Evolutionary conservation across 2,797 vertebrate genomes (phyloP).

Genomic region (Aulostomus chinensis): DNA sequence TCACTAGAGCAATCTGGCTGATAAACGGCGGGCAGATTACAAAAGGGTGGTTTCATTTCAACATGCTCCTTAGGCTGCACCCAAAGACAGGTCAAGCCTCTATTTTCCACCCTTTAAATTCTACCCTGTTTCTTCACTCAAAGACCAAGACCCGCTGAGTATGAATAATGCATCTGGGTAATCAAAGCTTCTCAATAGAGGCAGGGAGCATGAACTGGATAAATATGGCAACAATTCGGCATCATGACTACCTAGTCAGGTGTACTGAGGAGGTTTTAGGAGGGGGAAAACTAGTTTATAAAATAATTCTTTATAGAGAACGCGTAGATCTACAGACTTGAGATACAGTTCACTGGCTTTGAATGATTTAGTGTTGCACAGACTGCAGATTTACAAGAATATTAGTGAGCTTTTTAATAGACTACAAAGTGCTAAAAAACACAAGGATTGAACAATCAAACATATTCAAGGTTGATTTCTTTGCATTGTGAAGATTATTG

Average conservation of each 20-base stretch:
- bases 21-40: constrained; percentile 81
- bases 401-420: constrained; percentile 44
- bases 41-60: constrained; percentile 69
- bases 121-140: constrained; percentile 67
- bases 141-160: constrained; percentile 53
- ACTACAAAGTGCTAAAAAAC: constrained; percentile 23
- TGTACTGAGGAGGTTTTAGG: constrained; percentile 20
- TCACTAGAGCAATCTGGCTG: constrained; percentile 77
- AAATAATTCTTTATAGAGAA: too few species aligned
- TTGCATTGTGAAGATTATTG: constrained; percentile 52
- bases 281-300: neutral
- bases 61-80: constrained; percentile 62
- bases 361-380: constrained; percentile 32
- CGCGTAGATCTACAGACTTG: too few species aligned
- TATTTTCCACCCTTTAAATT: constrained; percentile 68
- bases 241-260: neutral
- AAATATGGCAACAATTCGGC: too few species aligned
- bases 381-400: constrained; percentile 32
- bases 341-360: constrained; percentile 45
- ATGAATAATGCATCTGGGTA: constrained; percentile 75
- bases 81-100: constrained; percentile 61
- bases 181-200: constrained; percentile 70
- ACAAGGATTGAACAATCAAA: constrained; percentile 47
- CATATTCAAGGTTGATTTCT: constrained; percentile 30
- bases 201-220: neutral